phyloP scores from a whole-genome alignment of 2,888 invertebrate genomes.

The Platerodrilus igneus region DNA sequence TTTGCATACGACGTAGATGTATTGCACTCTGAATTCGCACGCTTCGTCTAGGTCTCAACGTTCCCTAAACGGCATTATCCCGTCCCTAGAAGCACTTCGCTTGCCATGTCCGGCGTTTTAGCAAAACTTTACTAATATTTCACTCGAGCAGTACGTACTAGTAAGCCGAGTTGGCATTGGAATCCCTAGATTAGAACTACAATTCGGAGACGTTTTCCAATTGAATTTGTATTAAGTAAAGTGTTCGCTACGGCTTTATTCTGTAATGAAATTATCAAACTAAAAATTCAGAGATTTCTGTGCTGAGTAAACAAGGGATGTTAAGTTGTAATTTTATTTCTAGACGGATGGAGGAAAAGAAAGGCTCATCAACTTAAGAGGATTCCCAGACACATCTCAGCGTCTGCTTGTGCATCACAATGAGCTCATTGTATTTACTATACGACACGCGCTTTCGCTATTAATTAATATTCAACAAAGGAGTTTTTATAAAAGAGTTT shows the following conservation, averaged over 20 bases:
- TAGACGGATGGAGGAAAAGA: slow-evolving; percentile 23
- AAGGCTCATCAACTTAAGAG: slow-evolving; percentile 35
- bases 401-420: slow-evolving; percentile 39
- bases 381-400: slow-evolving; percentile 39
- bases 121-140: slow-evolving; percentile 41
- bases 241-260: slow-evolving; percentile 8
- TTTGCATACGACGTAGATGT: slow-evolving; percentile 41
- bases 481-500: slow-evolving; percentile 24
- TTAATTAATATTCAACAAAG: slow-evolving; percentile 32
- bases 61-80: slow-evolving; percentile 23
- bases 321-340: slow-evolving; percentile 14
- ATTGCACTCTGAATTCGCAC: slow-evolving; percentile 40
- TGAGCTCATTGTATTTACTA: slow-evolving; percentile 36
- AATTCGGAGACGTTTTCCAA: slow-evolving; percentile 9
- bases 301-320: slow-evolving; percentile 3
- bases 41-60: slow-evolving; percentile 26
- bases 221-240: slow-evolving; percentile 19
- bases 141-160: slow-evolving; percentile 25
- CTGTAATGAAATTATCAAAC: slow-evolving; percentile 12
- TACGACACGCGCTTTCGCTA: slow-evolving; percentile 31
- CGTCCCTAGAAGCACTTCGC: slow-evolving; percentile 34
- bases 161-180: slow-evolving; percentile 15
- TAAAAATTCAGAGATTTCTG: slow-evolving; percentile 5
- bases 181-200: slow-evolving; percentile 19
- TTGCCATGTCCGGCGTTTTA: slow-evolving; percentile 41